These are phyloP conservation scores for Cecropterus lyciades DNA, from an alignment of 1,140 invertebrate genomes.

Conservation along the genomic window DNA sequence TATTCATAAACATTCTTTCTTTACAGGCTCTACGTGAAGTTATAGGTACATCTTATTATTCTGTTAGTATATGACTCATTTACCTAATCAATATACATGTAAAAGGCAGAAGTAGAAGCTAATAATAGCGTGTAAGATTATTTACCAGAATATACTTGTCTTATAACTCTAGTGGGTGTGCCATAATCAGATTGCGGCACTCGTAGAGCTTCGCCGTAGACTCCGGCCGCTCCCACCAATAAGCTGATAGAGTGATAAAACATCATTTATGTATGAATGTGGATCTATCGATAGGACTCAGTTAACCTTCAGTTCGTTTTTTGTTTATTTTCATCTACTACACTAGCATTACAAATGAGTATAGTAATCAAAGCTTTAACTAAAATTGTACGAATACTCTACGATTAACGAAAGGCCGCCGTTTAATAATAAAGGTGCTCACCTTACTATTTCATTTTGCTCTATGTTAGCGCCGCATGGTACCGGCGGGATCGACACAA, in stretches of 20 bases:
- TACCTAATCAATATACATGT: not conserved
- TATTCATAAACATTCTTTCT: no score
- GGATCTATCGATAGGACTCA: not conserved
- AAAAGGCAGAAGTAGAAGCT: conserved; percentile 3
- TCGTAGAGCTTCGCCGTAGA: conserved; percentile 75
- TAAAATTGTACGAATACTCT: conserved; percentile 2
- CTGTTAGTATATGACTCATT: not conserved
- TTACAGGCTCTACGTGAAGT: no score
- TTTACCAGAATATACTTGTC: conserved; percentile 41
- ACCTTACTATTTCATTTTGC: conserved; percentile 81
- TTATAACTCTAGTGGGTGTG: conserved; percentile 69
- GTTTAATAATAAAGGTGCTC: conserved; percentile 37
- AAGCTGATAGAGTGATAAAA: conserved; percentile 42
- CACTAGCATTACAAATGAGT: no score
- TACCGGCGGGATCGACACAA: conserved; percentile 52
- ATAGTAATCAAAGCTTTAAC: no score
- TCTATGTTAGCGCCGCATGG: conserved; percentile 48
- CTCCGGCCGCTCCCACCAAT: conserved; percentile 70
- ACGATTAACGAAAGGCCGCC: not conserved
- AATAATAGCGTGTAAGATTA: conserved; percentile 27
- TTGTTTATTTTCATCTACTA: conserved; percentile 1
- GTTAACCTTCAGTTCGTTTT: conserved; percentile 1
- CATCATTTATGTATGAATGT: conserved; percentile 12
- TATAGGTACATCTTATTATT: no score
- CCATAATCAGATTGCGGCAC: conserved; percentile 81